Percentiles rank a stretch among this genome's conserved stretches.
Evolutionary conservation across 2,113 vertebrate genomes (phyloP).

Genomic region (Engystomops pustulosus): DNA sequence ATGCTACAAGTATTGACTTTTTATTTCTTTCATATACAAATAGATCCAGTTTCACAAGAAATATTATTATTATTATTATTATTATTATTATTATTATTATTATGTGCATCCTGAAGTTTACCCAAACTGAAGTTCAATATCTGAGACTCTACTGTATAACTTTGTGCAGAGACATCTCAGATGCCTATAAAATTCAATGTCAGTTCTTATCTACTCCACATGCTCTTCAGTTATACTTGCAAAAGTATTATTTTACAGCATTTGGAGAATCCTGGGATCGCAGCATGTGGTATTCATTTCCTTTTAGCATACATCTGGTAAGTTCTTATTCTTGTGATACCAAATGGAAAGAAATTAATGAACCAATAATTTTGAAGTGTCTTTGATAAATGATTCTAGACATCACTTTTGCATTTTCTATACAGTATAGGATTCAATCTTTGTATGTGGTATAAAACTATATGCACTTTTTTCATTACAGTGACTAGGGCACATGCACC

Average conservation of each 20-base stretch:
- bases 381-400: background rate
- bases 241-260: slow-evolving; percentile 35
- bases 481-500: too few relatives aligned
- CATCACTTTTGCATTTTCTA: background rate
- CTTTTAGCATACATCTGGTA: background rate
- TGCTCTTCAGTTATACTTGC: slow-evolving; percentile 24
- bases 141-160: background rate
- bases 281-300: slow-evolving; percentile 26
- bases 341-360: background rate
- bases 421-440: too few relatives aligned
- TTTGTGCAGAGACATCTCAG: background rate
- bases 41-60: background rate
- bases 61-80: background rate
- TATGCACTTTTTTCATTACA: too few relatives aligned
- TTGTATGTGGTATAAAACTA: too few relatives aligned
- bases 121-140: background rate
- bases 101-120: background rate
- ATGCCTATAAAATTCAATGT: slow-evolving; percentile 19
- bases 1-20: background rate
- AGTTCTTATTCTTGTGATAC: slow-evolving; percentile 18
- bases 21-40: background rate
- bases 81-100: background rate
- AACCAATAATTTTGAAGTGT: background rate
- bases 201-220: background rate
- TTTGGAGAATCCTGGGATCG: slow-evolving; percentile 26